phyloP scores from a whole-genome alignment of 1,140 invertebrate genomes.

The Leucophenga varia region DNA sequence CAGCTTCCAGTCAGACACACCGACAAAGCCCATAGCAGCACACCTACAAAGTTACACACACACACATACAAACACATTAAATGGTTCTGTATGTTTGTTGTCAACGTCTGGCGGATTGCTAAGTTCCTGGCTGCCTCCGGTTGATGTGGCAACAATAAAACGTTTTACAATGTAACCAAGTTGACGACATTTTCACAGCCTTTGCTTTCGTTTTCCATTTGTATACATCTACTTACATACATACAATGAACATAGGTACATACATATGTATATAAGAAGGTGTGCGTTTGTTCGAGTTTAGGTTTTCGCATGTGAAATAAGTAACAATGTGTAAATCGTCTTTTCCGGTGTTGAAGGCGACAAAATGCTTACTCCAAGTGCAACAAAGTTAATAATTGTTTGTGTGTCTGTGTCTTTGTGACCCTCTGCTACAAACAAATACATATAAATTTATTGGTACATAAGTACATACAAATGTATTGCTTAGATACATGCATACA shows the following conservation, averaged over 20 bases:
- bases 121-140: too few relatives aligned
- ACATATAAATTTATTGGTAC: too few relatives aligned
- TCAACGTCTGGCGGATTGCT: conserved; percentile 41
- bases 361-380: conserved; percentile 7
- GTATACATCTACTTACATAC: too few relatives aligned
- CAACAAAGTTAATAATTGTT: conserved; percentile 48
- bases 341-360: too few relatives aligned
- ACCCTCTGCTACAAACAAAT: too few relatives aligned
- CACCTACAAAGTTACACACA: conserved; percentile 5
- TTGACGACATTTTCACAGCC: conserved; percentile 26
- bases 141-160: conserved; percentile 35
- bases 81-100: not conserved
- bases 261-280: not conserved
- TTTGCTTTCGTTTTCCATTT: too few relatives aligned
- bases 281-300: not conserved
- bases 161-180: conserved; percentile 50
- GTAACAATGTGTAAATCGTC: conserved; percentile 36
- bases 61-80: too few relatives aligned
- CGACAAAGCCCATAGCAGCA: not conserved
- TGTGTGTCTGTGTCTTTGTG: too few relatives aligned
- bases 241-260: too few relatives aligned
- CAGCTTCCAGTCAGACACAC: too few relatives aligned
- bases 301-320: conserved; percentile 26
- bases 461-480: too few relatives aligned
- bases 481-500: too few relatives aligned